phyloP scores from a whole-genome alignment of 1,140 invertebrate species.

The Pissodes strobi region DNA sequence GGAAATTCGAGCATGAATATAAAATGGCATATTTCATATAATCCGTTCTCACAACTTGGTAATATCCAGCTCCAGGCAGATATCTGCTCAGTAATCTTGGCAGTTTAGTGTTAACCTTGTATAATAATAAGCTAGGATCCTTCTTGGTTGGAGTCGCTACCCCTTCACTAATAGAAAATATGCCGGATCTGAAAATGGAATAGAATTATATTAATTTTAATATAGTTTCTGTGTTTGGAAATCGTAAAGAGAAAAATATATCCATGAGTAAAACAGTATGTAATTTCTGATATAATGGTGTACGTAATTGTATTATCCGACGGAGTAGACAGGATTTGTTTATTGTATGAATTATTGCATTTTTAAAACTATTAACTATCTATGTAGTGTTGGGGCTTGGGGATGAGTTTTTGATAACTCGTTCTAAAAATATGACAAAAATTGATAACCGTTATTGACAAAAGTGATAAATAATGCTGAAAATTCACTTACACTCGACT shows the following conservation, averaged over 20 bases:
- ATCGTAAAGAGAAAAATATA: no score
- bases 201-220: not conserved
- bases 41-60: conserved; percentile 72
- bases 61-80: conserved; percentile 68
- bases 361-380: no score
- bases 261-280: no score
- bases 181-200: conserved; percentile 58
- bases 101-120: conserved; percentile 64
- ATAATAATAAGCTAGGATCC: conserved; percentile 60
- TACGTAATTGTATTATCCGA: no score
- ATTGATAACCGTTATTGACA: no score
- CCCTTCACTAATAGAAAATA: conserved; percentile 56
- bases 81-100: conserved; percentile 66
- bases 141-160: conserved; percentile 58
- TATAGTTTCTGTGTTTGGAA: not conserved
- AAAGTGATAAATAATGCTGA: no score
- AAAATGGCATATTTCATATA: conserved; percentile 71
- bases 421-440: not conserved
- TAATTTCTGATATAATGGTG: no score
- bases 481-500: no score
- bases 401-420: not conserved
- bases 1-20: conserved; percentile 71
- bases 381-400: no score
- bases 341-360: no score
- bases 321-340: no score